Base-by-base conservation (phyloP, 92 coral and sea anemone species). In the Parazoanthus swiftii region DNA sequence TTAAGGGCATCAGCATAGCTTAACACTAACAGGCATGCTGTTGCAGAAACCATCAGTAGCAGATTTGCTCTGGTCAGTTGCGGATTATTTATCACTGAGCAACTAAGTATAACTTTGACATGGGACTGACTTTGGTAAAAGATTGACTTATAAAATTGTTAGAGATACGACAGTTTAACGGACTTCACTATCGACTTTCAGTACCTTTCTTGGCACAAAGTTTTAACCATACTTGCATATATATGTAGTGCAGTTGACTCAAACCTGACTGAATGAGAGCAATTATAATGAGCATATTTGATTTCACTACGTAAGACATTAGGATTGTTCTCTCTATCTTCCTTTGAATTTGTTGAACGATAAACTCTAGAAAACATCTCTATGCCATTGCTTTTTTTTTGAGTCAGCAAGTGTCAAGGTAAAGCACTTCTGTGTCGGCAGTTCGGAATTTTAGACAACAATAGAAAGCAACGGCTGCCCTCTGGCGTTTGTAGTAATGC, bases 401-500 rank as follows among this genome's bases (percentile, higher is more conserved):
- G n/a, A 63, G 70, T 23, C n/a, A 63, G 70, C 21, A 2, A 63
- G 70, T 63, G 70, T 23, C 70, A 63, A 63, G 70, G 70, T 20
- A 63, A 63, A 63, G n/a, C 21, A 1, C 70, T 20, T 77, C 13
- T 42, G 35, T 38, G 59, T 77, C 58, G 81, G 81, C 81, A 77
- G 54, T 38, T 77, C 20, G 48, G 29, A 77, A 77, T 20, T 39
- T 48, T 4, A 14, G 29, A 77, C 13, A 38, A 77, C 35, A 38
- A 48, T 33, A 59, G 44, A 56, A 80, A 58, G 36, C 84, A 80
- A 58, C 16, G 3, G 38, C 73, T 80, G 71, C 85, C 85, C 85
- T 80, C 48, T 80, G 85, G 85, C 85, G 20, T 54, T 79, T 79
- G 36, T 54, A 54, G 59, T 80, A 33, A 46, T 54, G 67, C 56